phyloP scores from a whole-genome alignment of 2,113 vertebrate species.

The Lepisosteus oculatus region DNA sequence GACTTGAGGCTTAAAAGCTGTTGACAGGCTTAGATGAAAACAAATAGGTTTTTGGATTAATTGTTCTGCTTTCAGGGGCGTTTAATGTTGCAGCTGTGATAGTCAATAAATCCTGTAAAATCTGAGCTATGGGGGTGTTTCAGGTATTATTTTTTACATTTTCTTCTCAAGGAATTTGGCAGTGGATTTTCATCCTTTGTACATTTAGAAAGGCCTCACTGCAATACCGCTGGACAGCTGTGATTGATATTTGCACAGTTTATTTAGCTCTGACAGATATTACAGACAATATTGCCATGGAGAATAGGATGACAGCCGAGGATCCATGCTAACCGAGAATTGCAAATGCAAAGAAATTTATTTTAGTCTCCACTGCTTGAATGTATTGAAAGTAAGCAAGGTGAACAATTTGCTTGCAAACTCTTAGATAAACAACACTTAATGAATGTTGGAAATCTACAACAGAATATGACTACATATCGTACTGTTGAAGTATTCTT shows the following conservation, averaged over 20 bases:
- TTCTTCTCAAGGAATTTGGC: too few relatives aligned
- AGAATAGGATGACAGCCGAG: background rate
- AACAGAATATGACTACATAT: too few relatives aligned
- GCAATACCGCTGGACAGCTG: background rate
- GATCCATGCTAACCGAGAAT: background rate
- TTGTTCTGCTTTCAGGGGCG: slow-evolving; percentile 43
- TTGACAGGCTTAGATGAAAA: slow-evolving; percentile 52
- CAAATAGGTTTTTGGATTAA: slow-evolving; percentile 54
- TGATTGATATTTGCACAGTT: background rate
- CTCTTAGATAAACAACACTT: too few relatives aligned
- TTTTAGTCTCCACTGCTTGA: too few relatives aligned
- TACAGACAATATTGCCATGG: background rate
- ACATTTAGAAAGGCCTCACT: background rate
- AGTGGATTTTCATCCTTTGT: too few relatives aligned
- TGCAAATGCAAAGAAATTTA: too few relatives aligned
- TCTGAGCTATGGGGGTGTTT: background rate
- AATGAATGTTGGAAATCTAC: too few relatives aligned
- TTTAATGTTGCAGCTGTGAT: slow-evolving; percentile 36
- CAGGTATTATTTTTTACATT: too few relatives aligned
- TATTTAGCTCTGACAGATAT: background rate
- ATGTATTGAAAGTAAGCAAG: too few relatives aligned
- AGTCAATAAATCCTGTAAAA: slow-evolving; percentile 39
- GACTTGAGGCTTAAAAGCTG: slow-evolving; percentile 45
- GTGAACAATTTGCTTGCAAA: too few relatives aligned
- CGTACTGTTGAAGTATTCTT: too few relatives aligned